These are phyloP conservation scores for Labeo rohita DNA, from an alignment of 2,113 vertebrate genomes.

Conservation along the genomic window DNA sequence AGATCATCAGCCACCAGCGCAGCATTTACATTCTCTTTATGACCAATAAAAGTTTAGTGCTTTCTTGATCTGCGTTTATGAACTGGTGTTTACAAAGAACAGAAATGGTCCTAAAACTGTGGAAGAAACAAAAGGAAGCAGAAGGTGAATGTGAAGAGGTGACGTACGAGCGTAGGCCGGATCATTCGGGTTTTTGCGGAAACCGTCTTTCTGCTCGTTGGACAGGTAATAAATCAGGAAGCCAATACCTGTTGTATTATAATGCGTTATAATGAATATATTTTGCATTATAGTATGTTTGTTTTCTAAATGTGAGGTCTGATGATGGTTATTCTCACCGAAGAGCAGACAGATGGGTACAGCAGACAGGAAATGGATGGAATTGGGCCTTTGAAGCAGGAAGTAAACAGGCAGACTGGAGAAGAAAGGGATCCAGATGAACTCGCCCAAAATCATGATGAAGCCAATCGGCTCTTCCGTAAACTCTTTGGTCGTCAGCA, in stretches of 20 bases:
- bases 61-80: not conserved
- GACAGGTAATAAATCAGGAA: constrained; percentile 60
- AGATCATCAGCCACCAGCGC: not conserved
- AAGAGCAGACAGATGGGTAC: constrained; percentile 50
- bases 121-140: not conserved
- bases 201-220: constrained; percentile 57
- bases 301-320: not conserved
- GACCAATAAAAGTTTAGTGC: not conserved
- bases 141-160: not conserved
- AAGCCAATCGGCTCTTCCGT: constrained; percentile 59
- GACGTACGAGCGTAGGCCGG: constrained; percentile 50
- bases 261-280: too few relatives aligned
- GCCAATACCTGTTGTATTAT: constrained; percentile 44
- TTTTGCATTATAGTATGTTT: too few relatives aligned
- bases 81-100: not conserved
- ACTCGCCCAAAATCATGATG: constrained; percentile 61
- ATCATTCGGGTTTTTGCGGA: constrained; percentile 55
- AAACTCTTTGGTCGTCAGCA: constrained; percentile 61
- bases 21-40: not conserved
- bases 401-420: constrained; percentile 57
- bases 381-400: constrained; percentile 50
- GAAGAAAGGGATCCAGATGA: constrained; percentile 62
- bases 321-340: constrained; percentile 20
- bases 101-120: not conserved
- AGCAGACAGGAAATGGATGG: constrained; percentile 4